Percentiles rank a stretch among this genome's conserved stretches.
phyloP scores from a whole-genome alignment of 2,113 vertebrate species.

The Rousettus leschenaultii region DNA sequence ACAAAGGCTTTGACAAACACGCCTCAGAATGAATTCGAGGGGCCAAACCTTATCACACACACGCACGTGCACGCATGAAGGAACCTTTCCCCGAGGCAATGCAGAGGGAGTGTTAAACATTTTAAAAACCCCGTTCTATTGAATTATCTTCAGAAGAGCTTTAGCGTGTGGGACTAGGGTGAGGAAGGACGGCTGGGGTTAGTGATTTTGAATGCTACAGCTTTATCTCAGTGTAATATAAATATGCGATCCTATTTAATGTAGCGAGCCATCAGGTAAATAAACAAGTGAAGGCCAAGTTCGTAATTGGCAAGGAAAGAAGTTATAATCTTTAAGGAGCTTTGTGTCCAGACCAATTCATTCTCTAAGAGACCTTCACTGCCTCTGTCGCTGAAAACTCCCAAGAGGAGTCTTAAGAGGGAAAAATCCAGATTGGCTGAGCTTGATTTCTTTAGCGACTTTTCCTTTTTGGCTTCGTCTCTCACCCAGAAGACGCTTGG shows the following conservation, averaged over 20 bases:
- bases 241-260: conserved; percentile 70
- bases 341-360: conserved; percentile 59
- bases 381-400: background rate
- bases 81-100: conserved; percentile 21
- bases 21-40: conserved; percentile 10
- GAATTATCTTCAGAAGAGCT: conserved; percentile 53
- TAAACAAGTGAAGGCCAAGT: conserved; percentile 74
- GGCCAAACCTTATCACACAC: background rate
- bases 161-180: background rate
- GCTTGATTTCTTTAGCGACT: background rate
- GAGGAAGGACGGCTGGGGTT: conserved; percentile 34
- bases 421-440: background rate
- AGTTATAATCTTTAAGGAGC: conserved; percentile 58
- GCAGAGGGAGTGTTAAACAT: conserved; percentile 31
- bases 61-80: background rate
- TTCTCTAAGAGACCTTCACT: conserved; percentile 58
- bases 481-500: background rate
- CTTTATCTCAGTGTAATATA: conserved; percentile 64
- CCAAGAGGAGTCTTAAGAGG: conserved; percentile 8
- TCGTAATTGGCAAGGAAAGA: conserved; percentile 75
- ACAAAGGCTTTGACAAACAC: background rate
- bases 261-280: conserved; percentile 70
- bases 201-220: conserved; percentile 41
- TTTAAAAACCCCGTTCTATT: background rate
- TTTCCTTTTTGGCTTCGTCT: background rate